Percentiles rank a stretch among this genome's conserved stretches.
These are phyloP conservation scores for Epistrophella euchroma DNA, from an alignment of 2,888 invertebrate genomes.

Conservation along the genomic window DNA sequence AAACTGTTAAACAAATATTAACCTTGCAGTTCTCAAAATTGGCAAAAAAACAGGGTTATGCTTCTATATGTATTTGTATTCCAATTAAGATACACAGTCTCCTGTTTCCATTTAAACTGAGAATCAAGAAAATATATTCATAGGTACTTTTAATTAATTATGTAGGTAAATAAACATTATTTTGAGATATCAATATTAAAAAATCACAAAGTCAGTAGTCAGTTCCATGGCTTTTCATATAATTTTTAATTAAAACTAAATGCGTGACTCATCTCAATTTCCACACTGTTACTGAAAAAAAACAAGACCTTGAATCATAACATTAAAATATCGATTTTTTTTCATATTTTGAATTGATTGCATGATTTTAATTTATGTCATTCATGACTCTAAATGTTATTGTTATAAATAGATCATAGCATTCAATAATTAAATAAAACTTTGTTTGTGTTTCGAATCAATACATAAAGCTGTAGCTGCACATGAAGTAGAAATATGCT, in stretches of 20 bases:
- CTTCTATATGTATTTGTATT: too few species aligned
- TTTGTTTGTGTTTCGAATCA: not conserved
- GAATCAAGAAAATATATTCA: not conserved
- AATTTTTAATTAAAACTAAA: slow-evolving; percentile 25
- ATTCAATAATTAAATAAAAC: slow-evolving; percentile 20
- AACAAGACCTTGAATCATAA: not conserved
- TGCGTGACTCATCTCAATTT: slow-evolving; percentile 8
- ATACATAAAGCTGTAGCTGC: not conserved
- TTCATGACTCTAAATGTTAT: not conserved
- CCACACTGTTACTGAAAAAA: not conserved
- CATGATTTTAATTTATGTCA: slow-evolving; percentile 13
- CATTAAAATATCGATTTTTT: slow-evolving; percentile 7
- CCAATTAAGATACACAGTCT: too few species aligned
- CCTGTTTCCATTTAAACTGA: not conserved
- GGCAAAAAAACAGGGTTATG: too few species aligned
- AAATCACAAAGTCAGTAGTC: not conserved
- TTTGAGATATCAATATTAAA: not conserved
- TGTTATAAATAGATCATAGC: slow-evolving; percentile 17
- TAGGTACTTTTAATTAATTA: not conserved
- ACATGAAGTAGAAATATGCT: not conserved
- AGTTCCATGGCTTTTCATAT: not conserved
- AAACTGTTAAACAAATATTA: too few species aligned
- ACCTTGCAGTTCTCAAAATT: too few species aligned
- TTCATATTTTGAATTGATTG: not conserved
- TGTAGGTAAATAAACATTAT: not conserved